Evolutionary conservation across 2,113 vertebrate genomes (phyloP).

Genomic region (Onychorhynchus coronatus): DNA sequence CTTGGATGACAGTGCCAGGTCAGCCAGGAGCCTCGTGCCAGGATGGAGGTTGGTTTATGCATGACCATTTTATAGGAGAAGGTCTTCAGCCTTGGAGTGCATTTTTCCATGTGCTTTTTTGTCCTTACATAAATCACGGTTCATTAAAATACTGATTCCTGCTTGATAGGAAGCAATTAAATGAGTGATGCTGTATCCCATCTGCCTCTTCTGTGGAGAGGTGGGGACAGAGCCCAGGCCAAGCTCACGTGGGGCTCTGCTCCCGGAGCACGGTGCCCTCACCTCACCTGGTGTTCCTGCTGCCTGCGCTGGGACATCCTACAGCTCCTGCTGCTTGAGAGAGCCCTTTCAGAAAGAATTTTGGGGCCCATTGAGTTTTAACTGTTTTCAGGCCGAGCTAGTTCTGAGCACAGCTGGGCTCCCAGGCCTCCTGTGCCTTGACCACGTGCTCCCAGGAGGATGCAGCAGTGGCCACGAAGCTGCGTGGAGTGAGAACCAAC

Average conservation of each 20-base stretch:
- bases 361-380: background rate
- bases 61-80: background rate
- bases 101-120: background rate
- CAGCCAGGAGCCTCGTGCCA: background rate
- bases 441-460: background rate
- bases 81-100: background rate
- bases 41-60: background rate
- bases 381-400: background rate
- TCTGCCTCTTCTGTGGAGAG: background rate
- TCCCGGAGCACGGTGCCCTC: fast-evolving
- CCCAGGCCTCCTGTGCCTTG: background rate
- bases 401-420: background rate
- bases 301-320: background rate
- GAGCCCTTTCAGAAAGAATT: background rate
- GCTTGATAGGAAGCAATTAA: conserved; percentile 26
- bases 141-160: conserved; percentile 15
- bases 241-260: background rate
- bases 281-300: background rate
- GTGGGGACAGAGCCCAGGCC: background rate
- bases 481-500: background rate
- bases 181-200: background rate
- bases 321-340: background rate
- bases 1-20: background rate
- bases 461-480: background rate
- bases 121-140: background rate